Percentiles rank a stretch among this genome's conserved stretches.
These are phyloP conservation scores for Mus musculus DNA, from an alignment of 2,113 vertebrate genomes.

Conservation along the genomic window GRCm39 chrX:49790501-49791000, in stretches of 20 bases:
- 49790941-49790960: not conserved
- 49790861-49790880: not conserved
- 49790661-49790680: not conserved
- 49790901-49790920: not conserved
- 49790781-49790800: not conserved
- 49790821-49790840: not conserved
- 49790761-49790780: not conserved
- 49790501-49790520: not conserved
- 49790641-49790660: not conserved
- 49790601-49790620: not conserved
- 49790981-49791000: too few species aligned
- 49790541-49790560: not conserved
- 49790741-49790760: not conserved
- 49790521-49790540: not conserved
- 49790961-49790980: not conserved
- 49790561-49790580: not conserved
- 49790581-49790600: not conserved
- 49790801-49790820: not conserved
- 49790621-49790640: not conserved
- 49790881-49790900: not conserved
- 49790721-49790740: not conserved
- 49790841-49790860: not conserved
- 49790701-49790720: not conserved
- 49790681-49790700: not conserved
- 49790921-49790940: not conserved